Evolutionary conservation across 1,140 invertebrate genomes (phyloP), one percentile per base, ranked within the genome.

Genomic region (Leptopilina boulardi): DNA sequence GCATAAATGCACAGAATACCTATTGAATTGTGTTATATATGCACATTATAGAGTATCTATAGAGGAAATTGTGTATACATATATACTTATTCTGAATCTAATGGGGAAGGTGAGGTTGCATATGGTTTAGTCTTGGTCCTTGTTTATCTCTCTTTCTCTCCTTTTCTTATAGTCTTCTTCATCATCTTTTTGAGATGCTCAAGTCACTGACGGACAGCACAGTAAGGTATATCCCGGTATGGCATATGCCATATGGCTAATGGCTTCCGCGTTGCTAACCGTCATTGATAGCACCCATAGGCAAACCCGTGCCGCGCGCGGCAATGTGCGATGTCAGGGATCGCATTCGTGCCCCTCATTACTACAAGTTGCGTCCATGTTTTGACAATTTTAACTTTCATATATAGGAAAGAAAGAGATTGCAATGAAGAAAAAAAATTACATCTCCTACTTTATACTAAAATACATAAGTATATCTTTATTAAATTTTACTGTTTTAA

Each of bases 221-320:
- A 66, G 56, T 21, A 66, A 66, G 56, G 23, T 66, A 66, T 66
- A 66, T 30, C 56, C 23, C 23, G 56, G 23, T 30, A 75, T 71
- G 75, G 79, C 82, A 80, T 87, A 85, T 80, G 87, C 87, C 87
- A 89, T 89, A 89, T 88, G 87, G 87, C 86, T 85, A 85, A 88
- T 86, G 84, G 87, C 86, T 87, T 87, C 86, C 86, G 86, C 86
- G 86, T 87, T 87, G 86, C 82, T 80, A 76, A 84, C 76, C 85
- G 82, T 86, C 86, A 87, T 83, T 84, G 84, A 87, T 86, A 86
- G 83, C 54, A 74, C 77, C 77, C 75, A n/a, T n/a, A 76, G 80
- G 2, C 76, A 81, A 81, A 84, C 76, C 76, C 78, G 77, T 66
- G 78, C 76, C 77, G n/a, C n/a, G n/a, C n/a, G n/a, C n/a, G 80